Percentiles rank a stretch among this genome's conserved stretches.
phyloP scores from a whole-genome alignment of 2,888 invertebrate species.

The Drosophila falleni region DNA sequence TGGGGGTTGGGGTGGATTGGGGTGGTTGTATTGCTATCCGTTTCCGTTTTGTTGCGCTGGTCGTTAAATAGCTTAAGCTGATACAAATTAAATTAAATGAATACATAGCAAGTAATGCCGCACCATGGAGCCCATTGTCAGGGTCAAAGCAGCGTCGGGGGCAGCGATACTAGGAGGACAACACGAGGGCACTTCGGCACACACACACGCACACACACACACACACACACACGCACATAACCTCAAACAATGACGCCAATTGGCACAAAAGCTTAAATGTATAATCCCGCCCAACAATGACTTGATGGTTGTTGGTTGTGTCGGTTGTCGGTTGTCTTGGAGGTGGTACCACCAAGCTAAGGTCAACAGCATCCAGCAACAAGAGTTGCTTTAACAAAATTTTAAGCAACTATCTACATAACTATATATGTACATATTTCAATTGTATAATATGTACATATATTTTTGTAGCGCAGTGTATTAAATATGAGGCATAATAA shows the following conservation, averaged over 20 bases:
- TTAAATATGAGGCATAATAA: constrained; percentile 24
- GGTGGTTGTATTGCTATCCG: constrained; percentile 40
- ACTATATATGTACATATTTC: background rate
- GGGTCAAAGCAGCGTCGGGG: constrained; percentile 46
- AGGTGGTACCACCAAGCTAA: constrained; percentile 21
- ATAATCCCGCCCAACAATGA: constrained; percentile 51
- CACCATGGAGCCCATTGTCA: constrained; percentile 60
- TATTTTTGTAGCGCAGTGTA: background rate
- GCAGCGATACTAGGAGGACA: constrained; percentile 14
- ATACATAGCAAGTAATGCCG: constrained; percentile 58
- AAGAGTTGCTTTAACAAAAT: constrained; percentile 25
- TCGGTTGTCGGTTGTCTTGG: background rate
- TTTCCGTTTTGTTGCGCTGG: constrained; percentile 57
- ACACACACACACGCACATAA: constrained; percentile 45
- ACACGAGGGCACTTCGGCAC: constrained; percentile 40
- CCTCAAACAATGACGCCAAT: constrained; percentile 70
- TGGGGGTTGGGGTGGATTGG: background rate
- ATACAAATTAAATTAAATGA: constrained; percentile 72
- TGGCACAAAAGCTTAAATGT: constrained; percentile 59
- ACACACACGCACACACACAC: constrained; percentile 31
- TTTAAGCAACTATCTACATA: background rate
- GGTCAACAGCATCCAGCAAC: constrained; percentile 46
- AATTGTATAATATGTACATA: background rate
- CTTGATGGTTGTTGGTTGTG: constrained; percentile 15
- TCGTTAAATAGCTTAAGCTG: constrained; percentile 67